Evolutionary conservation across 2,888 invertebrate genomes (phyloP), one percentile per base, ranked within the genome.

Genomic region (Polia nebulosa): DNA sequence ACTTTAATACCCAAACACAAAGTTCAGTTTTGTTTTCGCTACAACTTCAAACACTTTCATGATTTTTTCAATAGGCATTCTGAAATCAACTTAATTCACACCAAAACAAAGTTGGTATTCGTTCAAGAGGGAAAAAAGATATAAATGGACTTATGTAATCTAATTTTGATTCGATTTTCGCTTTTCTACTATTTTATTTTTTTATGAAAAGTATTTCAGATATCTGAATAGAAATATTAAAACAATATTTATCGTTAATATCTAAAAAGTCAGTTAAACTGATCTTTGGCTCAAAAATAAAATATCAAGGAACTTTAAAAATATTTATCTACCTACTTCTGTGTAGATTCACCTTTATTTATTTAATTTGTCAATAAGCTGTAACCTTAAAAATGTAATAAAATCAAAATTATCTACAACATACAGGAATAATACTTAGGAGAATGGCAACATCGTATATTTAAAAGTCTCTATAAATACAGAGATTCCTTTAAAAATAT

Each of bases 391-490:
- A 76, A 70, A 32, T 9, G 5, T 41, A 58, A 63, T 57, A 32
- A 63, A 82, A 73, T 51, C 44, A 67, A 71, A 69, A 75, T 52
- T 72, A 79, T 67, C 60, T 78, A 80, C 66, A 80, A 64, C 59
- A 73, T 73, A 72, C 20, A 71, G 63, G 20, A 71, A 79, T 83
- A 83, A 76, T 83, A 81, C 81, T 81, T 77, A 68, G 45, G 47
- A 79, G 62, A 73, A 83, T 82, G 83, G 83, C 81, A 82, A 78
- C 69, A 73, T 59, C 68, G 67, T 61, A 34, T 47, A 57, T 71
- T 75, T 61, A 32, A 72, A 60, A 55, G 41, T 77, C 34, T 59
- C 67, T 45, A 55, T 55, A 5, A 67, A 75, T 47, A 73, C 25
- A 65, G 75, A 80, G 72, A 78, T 80, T 75, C 67, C 68, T 47